phyloP scores from a whole-genome alignment of 2,888 invertebrate species.

The Oasisia sp. region DNA sequence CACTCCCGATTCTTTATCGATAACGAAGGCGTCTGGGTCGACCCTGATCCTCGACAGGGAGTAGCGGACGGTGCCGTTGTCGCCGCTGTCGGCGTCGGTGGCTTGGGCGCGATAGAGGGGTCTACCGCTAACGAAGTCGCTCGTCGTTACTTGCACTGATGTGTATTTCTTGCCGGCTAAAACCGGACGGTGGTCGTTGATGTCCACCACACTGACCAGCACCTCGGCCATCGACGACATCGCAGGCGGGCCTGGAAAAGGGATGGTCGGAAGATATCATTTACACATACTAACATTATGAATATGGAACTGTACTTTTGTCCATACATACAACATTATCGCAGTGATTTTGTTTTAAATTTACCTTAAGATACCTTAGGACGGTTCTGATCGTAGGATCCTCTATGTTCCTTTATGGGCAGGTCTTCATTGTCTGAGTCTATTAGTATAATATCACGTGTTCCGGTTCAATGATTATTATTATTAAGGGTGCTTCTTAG shows the following conservation, averaged over 20 bases:
- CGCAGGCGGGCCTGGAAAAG: not conserved
- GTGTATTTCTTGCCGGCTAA: constrained; percentile 40
- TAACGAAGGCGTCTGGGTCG: constrained; percentile 18
- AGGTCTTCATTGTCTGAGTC: no score
- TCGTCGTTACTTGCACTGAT: constrained; percentile 34
- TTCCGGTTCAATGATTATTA: no score
- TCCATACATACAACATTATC: no score
- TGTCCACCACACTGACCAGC: not conserved
- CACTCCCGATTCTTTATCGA: constrained; percentile 17
- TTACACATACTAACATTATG: not conserved
- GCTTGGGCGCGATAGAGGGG: constrained; percentile 20
- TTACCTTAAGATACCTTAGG: no score
- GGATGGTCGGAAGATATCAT: not conserved
- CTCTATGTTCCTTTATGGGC: no score
- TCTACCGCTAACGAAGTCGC: constrained; percentile 43
- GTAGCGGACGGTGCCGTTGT: constrained; percentile 14
- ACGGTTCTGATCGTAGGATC: no score
- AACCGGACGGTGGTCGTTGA: not conserved
- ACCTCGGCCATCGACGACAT: not conserved
- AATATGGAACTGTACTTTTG: no score
- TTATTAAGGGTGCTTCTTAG: no score
- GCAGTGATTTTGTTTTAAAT: no score
- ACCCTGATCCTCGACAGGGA: not conserved
- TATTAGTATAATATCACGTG: no score
- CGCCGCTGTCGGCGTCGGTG: constrained; percentile 24